Evolutionary conservation across 2,888 invertebrate genomes (phyloP).

Genomic region (Scaptomyza caliginosa): DNA sequence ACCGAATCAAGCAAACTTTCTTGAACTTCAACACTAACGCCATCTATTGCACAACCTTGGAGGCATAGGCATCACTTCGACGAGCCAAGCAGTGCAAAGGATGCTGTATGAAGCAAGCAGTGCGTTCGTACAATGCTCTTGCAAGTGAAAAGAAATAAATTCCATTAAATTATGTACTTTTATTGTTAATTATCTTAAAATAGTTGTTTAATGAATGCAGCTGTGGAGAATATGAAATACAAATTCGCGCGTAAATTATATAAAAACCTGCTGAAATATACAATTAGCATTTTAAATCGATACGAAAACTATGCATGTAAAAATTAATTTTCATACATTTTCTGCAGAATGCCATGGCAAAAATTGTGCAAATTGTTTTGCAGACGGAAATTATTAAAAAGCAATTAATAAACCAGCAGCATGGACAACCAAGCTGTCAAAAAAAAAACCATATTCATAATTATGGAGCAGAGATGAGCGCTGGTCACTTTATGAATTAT

Average conservation of each 20-base stretch:
- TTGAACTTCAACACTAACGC: slow-evolving; percentile 33
- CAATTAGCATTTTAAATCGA: slow-evolving; percentile 48
- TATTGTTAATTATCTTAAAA: not conserved
- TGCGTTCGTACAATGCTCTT: slow-evolving; percentile 17
- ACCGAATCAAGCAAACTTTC: not conserved
- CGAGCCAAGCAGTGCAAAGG: slow-evolving; percentile 58
- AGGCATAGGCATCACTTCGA: slow-evolving; percentile 25
- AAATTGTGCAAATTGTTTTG: slow-evolving; percentile 55
- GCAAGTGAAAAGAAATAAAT: slow-evolving; percentile 4
- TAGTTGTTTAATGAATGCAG: slow-evolving; percentile 11
- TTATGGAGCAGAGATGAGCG: slow-evolving; percentile 46
- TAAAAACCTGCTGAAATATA: slow-evolving; percentile 28
- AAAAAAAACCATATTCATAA: slow-evolving; percentile 71
- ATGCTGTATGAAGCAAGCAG: slow-evolving; percentile 62
- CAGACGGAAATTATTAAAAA: slow-evolving; percentile 69
- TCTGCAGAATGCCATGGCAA: slow-evolving; percentile 41
- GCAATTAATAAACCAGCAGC: slow-evolving; percentile 71
- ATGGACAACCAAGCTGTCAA: slow-evolving; percentile 34
- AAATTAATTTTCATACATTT: slow-evolving; percentile 71
- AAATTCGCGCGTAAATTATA: slow-evolving; percentile 13
- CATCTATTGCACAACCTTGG: slow-evolving; percentile 48
- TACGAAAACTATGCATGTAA: slow-evolving; percentile 46
- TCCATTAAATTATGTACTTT: slow-evolving; percentile 4
- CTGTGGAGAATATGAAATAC: slow-evolving; percentile 1
- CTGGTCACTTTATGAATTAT: slow-evolving; percentile 65